These are phyloP conservation scores for Noctua fimbriata DNA, from an alignment of 2,888 invertebrate species.

Conservation along the genomic window DNA sequence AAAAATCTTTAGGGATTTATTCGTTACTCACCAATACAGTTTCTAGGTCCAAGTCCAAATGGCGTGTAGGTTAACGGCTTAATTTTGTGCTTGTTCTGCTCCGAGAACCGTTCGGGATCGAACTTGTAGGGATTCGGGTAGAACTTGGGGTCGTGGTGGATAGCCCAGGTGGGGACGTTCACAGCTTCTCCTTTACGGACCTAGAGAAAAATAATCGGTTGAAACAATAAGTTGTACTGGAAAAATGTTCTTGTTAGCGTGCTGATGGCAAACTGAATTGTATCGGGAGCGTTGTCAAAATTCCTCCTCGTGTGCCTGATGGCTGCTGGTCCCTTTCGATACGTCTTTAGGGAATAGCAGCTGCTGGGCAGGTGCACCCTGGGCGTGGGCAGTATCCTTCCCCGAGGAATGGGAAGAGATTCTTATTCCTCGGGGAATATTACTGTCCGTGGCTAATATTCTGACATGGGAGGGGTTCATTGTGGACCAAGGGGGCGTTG, in stretches of 20 bases:
- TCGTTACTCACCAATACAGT: conserved; percentile 84
- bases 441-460: too few relatives aligned
- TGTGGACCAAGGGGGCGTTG: too few relatives aligned
- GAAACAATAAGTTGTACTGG: background rate
- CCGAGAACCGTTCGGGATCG: conserved; percentile 89
- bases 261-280: too few relatives aligned
- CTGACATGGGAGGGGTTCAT: too few relatives aligned
- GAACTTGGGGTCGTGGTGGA: conserved; percentile 65
- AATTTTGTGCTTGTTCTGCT: conserved; percentile 86
- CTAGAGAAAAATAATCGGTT: conserved; percentile 11
- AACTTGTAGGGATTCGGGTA: conserved; percentile 88
- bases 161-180: conserved; percentile 34
- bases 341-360: too few relatives aligned
- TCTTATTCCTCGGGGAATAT: too few relatives aligned
- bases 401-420: too few relatives aligned
- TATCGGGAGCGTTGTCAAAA: too few relatives aligned
- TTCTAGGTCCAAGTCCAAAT: conserved; percentile 90
- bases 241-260: background rate
- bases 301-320: too few relatives aligned
- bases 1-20: background rate
- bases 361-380: too few relatives aligned
- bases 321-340: too few relatives aligned
- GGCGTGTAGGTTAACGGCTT: conserved; percentile 79
- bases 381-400: too few relatives aligned
- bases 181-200: conserved; percentile 44